Evolutionary conservation across 2,113 vertebrate genomes (phyloP), one percentile per base, ranked within the genome.

Genomic region (Bubalus kerabau): DNA sequence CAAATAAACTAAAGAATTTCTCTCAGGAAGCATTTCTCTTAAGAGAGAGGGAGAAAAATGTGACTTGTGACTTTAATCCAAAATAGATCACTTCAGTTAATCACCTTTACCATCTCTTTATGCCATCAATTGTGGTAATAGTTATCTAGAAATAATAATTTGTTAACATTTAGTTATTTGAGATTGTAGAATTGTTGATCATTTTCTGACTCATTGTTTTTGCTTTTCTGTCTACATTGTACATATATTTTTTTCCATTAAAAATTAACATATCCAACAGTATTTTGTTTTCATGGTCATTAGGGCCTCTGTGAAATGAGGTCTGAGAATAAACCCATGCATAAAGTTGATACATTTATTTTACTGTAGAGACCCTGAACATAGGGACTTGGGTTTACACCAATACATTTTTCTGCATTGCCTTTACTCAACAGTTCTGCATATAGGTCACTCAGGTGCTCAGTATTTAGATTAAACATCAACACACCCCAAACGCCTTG

Each of bases 241-340:
- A 11, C 24, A 74, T 12, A 54, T 87, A 76, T 62, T 93, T 90
- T 54, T 93, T 80, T 57, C 12, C 14, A 96, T 64, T 94, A 92
- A 97, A 97, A 74, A 40, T 12, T 1, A 81, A 48, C 12, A 48
- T 74, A 86, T 43, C 43, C 28, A n/a, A 90, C 43, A 62, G 2
- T 7, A 40, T 92, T 93, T 90, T 94, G 88, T 67, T 60, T 92
- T 64, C 74, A 43, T 82, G 54, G 32, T 96, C 50, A 64, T 48
- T 82, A n/a, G 17, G 30, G 24, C 30, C 30, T 71, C 11, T 21
- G 8, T 84, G 40, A 62, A 82, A 43, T 48, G n/a, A 90, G 12
- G 11, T 6, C n/a, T 13, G 4, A 71, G 32, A 50, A 82, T 14
- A 83, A 59, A 81, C 14, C 32, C 32, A n/a, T 30, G 30, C 7